phyloP scores from a whole-genome alignment of 2,797 vertebrate genomes.

The Poecilia picta region DNA sequence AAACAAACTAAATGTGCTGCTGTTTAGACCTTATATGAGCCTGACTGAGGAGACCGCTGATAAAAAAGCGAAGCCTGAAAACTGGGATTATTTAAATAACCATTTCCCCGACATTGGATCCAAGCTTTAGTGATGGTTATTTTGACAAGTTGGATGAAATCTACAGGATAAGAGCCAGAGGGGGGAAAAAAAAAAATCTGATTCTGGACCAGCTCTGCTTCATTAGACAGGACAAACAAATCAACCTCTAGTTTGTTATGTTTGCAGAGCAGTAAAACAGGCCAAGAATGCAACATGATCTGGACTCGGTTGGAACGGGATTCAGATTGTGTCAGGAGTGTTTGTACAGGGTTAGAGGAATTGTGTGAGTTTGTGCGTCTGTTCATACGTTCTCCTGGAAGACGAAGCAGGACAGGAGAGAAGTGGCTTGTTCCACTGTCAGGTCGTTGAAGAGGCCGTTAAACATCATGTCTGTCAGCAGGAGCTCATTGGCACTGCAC shows the following conservation, averaged over 20 bases:
- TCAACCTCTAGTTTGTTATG: conserved; percentile 42
- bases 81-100: not conserved
- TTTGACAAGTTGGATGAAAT: not conserved
- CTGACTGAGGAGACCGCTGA: not conserved
- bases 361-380: conserved; percentile 20
- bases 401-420: conserved; percentile 96
- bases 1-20: not conserved
- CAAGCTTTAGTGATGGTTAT: not conserved
- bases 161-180: conserved; percentile 32
- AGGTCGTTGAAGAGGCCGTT: conserved; percentile 98
- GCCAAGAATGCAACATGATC: conserved; percentile 24
- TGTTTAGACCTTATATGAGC: not conserved
- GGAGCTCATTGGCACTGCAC: conserved; percentile 93
- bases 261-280: conserved; percentile 16
- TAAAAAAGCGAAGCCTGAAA: not conserved
- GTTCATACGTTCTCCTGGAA: conserved; percentile 96
- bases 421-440: conserved; percentile 91
- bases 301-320: conserved; percentile 24
- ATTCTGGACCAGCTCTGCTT: conserved; percentile 27
- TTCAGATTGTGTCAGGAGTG: not conserved
- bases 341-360: conserved; percentile 21
- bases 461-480: conserved; percentile 98
- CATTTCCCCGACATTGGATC: no score
- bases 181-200: conserved; percentile 22
- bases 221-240: conserved; percentile 47